Base-by-base conservation (phyloP, 2,888 invertebrate genomes). In the Acrobasis suavella region DNA sequence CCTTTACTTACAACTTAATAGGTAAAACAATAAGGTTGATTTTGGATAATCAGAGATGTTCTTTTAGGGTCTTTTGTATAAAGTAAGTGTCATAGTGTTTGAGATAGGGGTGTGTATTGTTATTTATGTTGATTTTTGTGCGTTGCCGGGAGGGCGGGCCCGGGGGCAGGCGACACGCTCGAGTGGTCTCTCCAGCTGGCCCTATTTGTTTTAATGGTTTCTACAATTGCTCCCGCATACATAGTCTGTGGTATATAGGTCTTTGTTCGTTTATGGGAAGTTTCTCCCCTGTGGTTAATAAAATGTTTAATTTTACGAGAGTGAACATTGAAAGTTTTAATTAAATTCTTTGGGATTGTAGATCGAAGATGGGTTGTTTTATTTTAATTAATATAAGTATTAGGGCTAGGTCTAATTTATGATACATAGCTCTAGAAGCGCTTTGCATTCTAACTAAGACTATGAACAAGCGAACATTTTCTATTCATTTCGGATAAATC, bases 91-190 rank as follows among this genome's bases (percentile, higher is more conserved):
- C 81, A 83, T 82, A 81, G 87, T 89, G 86, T 88, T 80, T 86
- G 85, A 88, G 89, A 90, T 91, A 89, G 91, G 92, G 92, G 91
- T 91, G 91, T 91, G 88, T 88, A 89, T 89, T 89, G 91, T 91
- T 92, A 91, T 91, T 91, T 91, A 92, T 91, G 91, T 89, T 91
- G 91, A 90, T 90, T 91, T 89, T 86, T 87, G 89, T 88, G 85
- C 87, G 81, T 81, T 81, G 78, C 77, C 82, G 72, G 78, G 85
- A 86, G 90, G 91, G 89, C 89, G 91, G 86, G 80, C 80, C 64
- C 75, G 82, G 85, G 92, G 91, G 89, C 73, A 89, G 80, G 77
- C 89, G 85, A 76, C 78, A 72, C 79, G 85, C 85, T 84, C 78
- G 88, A 88, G 86, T 87, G 88, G 86, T 66, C 76, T 74, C 74